phyloP scores from a whole-genome alignment of 2,113 vertebrate genomes.

The Chrysemys picta region DNA sequence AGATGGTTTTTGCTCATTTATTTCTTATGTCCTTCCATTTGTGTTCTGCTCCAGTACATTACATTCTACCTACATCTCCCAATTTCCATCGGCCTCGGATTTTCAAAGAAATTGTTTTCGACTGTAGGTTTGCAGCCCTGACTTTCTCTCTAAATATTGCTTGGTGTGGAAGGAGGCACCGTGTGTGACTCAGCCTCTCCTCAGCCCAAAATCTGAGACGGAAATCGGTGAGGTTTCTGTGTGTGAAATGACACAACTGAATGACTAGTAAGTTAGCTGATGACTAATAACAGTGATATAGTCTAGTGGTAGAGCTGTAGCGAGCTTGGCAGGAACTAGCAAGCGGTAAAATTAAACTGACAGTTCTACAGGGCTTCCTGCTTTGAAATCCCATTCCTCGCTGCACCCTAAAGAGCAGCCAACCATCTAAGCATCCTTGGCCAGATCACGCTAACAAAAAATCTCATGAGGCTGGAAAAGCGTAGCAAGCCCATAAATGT shows the following conservation, averaged over 20 bases:
- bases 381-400: not conserved
- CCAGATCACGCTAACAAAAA: not conserved
- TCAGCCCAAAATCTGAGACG: constrained; percentile 36
- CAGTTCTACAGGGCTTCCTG: not conserved
- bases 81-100: constrained; percentile 67
- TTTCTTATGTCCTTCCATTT: not conserved
- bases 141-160: not conserved
- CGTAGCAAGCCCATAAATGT: not conserved
- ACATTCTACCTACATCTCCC: constrained; percentile 55
- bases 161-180: not conserved
- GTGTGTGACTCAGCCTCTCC: not conserved
- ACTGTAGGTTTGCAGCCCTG: constrained; percentile 20
- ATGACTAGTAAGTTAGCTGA: not conserved
- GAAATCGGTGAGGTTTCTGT: not conserved
- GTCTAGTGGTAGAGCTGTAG: not conserved
- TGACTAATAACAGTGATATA: not conserved
- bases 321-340: not conserved
- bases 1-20: not conserved
- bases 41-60: not conserved
- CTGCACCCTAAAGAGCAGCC: not conserved
- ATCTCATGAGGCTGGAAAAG: not conserved
- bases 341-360: not conserved
- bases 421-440: fast-evolving
- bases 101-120: constrained; percentile 54
- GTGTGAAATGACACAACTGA: not conserved